Evolutionary conservation across 2,797 vertebrate genomes (phyloP).

Genomic region (Vespertilio murinus): DNA sequence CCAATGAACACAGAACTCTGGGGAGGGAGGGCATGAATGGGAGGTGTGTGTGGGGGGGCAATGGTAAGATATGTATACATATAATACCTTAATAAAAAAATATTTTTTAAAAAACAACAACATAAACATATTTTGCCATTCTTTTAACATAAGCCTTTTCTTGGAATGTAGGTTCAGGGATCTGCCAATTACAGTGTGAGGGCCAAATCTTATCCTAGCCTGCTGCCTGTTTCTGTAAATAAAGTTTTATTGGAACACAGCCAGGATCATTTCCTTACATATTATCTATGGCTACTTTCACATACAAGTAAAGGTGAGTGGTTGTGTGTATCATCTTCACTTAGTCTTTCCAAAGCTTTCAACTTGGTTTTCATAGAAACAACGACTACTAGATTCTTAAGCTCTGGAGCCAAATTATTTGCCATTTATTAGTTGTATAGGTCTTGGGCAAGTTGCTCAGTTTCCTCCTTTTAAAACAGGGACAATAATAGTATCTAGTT

Average conservation of each 20-base stretch:
- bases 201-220: neutral
- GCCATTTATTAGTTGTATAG: neutral
- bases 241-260: conserved; percentile 22
- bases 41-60: too few species aligned
- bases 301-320: neutral
- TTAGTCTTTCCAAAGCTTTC: conserved; percentile 38
- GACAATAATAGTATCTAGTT: conserved; percentile 15
- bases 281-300: conserved; percentile 14
- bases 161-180: neutral
- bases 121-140: conserved; percentile 11
- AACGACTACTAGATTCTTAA: neutral
- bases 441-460: conserved; percentile 15
- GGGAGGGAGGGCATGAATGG: too few species aligned
- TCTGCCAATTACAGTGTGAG: neutral
- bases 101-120: too few species aligned
- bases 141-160: conserved; percentile 23
- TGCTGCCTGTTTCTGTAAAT: conserved; percentile 31
- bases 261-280: neutral
- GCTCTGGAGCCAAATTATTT: conserved; percentile 24
- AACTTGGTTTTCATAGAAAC: conserved; percentile 41
- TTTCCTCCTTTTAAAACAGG: conserved; percentile 46
- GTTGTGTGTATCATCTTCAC: conserved; percentile 1
- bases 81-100: too few species aligned
- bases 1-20: too few species aligned
- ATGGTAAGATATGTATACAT: too few species aligned